Evolutionary conservation across 2,113 vertebrate species (phyloP), one percentile per base, ranked within the genome.

Genomic region (Cettia cetti): DNA sequence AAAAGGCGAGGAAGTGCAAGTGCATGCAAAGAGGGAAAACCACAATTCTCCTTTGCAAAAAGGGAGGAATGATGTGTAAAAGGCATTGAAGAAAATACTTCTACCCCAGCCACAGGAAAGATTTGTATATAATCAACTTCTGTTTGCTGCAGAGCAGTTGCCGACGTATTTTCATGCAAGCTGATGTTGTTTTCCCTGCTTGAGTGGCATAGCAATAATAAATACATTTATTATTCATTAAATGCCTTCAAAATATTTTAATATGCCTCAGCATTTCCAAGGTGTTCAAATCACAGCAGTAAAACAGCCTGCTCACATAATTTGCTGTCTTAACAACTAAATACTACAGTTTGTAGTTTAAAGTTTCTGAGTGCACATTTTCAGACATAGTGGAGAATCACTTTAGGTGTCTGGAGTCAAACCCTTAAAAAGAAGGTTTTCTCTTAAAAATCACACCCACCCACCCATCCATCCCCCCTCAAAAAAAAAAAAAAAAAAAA

Each of bases 221-320:
- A 94, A 91, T 75, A 60, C 68, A 91, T 96, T 89, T 92, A 95
- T 96, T 91, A 94, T 96, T 95, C 94, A 95, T 96, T 82, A 92
- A 81, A 92, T 44, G 33, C 37, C 72, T 93, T 59, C 54, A 71
- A 72, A 63, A 69, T 47, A 59, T 44, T 86, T 94, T n/a, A 92
- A 92, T 78, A 84, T 45, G 80, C 53, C 49, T 91, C 89, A 75
- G 52, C 49, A 40, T 93, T 94, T 89, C 82, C 1, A 1, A 92
- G 59, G 60, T 3, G 1, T 66, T 78, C 28, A 30, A 40, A 74
- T 42, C 3, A 0, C 60, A 83, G 40, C 47, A 54, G 63, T 71
- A 64, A 59, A 71, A 78, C 42, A 56, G 9, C 31, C 33, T 86
- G 75, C 47, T 71, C 68, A 40, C 53, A 49, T 28, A 24, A 75